phyloP scores from a whole-genome alignment of 2,888 invertebrate species.

The Epinotia brunnichana region DNA sequence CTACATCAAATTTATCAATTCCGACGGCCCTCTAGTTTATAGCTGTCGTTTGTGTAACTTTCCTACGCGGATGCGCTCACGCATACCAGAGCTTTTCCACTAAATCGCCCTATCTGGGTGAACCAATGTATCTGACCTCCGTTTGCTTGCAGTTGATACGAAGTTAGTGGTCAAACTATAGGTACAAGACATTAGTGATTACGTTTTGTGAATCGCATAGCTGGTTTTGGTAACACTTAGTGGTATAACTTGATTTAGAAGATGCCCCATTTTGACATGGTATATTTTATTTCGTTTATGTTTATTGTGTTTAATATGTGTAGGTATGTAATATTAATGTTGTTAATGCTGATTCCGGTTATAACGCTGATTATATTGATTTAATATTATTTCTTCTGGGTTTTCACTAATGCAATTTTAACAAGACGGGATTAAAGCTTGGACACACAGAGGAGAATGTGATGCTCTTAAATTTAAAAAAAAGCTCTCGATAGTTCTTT shows the following conservation, averaged over 20 bases:
- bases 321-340: no score
- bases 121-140: background rate
- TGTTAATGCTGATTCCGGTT: background rate
- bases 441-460: background rate
- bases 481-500: background rate
- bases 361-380: background rate
- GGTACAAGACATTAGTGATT: background rate
- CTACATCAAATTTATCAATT: constrained; percentile 1
- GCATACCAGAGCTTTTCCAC: constrained; percentile 34
- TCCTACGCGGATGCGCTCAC: constrained; percentile 59
- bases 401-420: background rate
- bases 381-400: background rate
- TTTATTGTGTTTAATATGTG: no score
- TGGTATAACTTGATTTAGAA: constrained; percentile 18
- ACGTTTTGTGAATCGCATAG: background rate
- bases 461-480: no score
- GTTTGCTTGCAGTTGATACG: background rate
- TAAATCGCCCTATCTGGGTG: constrained; percentile 40
- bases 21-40: constrained; percentile 52
- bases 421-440: background rate
- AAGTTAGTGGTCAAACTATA: background rate
- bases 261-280: constrained; percentile 18
- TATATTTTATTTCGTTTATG: background rate
- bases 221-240: constrained; percentile 58
- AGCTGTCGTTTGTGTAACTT: constrained; percentile 60